These are phyloP conservation scores for Platyrinchus mystaceus DNA, from an alignment of 2,797 vertebrate genomes.

Conservation along the genomic window DNA sequence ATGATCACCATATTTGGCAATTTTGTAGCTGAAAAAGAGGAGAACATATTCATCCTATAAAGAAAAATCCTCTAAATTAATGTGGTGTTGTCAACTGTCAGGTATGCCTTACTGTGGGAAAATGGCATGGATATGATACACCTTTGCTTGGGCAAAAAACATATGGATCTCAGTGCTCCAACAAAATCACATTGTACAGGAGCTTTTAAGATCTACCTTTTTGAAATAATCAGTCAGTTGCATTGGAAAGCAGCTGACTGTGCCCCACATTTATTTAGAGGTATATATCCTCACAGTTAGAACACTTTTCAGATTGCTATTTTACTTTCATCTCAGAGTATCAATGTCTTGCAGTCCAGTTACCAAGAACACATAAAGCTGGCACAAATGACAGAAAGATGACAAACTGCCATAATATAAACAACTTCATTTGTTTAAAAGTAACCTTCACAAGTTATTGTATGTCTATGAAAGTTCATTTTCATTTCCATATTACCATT, in stretches of 20 bases:
- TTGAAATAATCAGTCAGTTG: neutral
- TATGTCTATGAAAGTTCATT: neutral
- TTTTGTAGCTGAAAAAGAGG: neutral
- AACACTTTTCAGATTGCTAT: neutral
- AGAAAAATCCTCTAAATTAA: neutral
- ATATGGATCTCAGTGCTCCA: neutral
- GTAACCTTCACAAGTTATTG: neutral
- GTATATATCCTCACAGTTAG: neutral
- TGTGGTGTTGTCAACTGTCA: neutral
- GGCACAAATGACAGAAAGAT: neutral
- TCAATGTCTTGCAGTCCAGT: neutral
- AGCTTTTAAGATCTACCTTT: neutral
- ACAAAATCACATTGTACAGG: neutral
- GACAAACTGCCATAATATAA: neutral
- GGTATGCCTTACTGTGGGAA: neutral
- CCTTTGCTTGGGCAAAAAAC: neutral
- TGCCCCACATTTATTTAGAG: neutral
- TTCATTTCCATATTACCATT: neutral
- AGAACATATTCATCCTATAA: neutral
- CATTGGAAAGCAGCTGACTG: neutral
- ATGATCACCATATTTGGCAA: neutral
- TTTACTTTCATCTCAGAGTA: neutral
- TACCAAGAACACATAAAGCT: neutral
- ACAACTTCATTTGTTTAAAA: neutral
- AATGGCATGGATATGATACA: neutral